A percentile compares a stretch with the other conserved stretches of the same genome.
Evolutionary conservation across 2,113 vertebrate species (phyloP).

Genomic region (Halcyon malimbica): DNA sequence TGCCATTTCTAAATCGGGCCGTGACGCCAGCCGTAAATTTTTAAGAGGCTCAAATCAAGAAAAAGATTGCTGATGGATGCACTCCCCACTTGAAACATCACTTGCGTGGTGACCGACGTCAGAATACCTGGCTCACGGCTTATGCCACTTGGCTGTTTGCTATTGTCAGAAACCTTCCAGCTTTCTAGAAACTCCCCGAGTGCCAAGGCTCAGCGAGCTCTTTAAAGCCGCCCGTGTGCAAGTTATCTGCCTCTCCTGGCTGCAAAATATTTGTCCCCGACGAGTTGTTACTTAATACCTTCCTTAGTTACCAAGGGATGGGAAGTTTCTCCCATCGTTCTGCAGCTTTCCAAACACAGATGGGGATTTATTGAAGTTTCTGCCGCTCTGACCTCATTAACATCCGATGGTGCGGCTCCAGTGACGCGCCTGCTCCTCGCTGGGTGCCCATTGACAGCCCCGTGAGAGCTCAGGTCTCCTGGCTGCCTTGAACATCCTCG

Average conservation of each 20-base stretch:
- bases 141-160: neutral
- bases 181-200: neutral
- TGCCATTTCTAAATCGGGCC: constrained; percentile 14
- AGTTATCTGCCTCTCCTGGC: constrained; percentile 17
- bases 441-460: neutral
- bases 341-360: constrained; percentile 32
- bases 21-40: constrained; percentile 33
- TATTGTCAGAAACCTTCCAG: neutral
- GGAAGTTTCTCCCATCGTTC: constrained; percentile 33
- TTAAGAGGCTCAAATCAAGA: constrained; percentile 58
- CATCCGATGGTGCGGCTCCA: neutral
- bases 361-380: constrained; percentile 59
- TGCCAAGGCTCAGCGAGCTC: neutral
- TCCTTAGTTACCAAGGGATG: constrained; percentile 44
- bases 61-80: neutral
- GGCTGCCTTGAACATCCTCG: neutral
- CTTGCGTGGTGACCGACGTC: constrained; percentile 33
- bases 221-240: neutral
- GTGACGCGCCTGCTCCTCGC: neutral
- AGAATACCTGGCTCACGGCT: neutral
- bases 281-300: constrained; percentile 29
- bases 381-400: constrained; percentile 35
- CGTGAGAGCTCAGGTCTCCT: neutral
- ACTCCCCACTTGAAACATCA: constrained; percentile 15
- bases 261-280: constrained; percentile 16